phyloP scores from a whole-genome alignment of 2,797 vertebrate genomes.

The Buceros bicornis region DNA sequence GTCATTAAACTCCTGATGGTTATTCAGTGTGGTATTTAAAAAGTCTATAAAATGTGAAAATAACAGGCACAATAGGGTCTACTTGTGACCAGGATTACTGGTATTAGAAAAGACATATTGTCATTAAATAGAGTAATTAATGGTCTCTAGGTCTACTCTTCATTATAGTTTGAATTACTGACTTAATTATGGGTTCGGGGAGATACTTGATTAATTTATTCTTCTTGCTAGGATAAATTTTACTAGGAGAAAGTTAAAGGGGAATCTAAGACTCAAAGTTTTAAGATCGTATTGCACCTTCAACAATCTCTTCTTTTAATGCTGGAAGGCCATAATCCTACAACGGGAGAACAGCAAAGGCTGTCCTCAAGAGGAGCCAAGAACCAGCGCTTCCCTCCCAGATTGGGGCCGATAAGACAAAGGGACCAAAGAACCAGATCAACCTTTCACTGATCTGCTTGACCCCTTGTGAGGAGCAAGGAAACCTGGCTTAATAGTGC shows the following conservation, averaged over 20 bases:
- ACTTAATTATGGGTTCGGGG: background rate
- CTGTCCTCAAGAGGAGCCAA: background rate
- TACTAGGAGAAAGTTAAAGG: background rate
- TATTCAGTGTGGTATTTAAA: too few relatives aligned
- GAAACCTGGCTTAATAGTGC: background rate
- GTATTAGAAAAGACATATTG: background rate
- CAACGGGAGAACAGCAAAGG: background rate
- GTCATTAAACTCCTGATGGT: background rate
- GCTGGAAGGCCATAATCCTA: background rate
- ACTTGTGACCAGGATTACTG: background rate
- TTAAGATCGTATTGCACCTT: background rate
- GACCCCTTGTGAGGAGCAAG: accelerated
- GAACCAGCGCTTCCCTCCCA: background rate
- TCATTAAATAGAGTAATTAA: background rate
- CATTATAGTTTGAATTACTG: background rate
- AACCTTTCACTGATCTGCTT: background rate
- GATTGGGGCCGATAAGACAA: background rate
- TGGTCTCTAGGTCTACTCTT: background rate
- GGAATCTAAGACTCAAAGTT: background rate
- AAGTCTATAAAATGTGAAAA: background rate
- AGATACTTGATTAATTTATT: background rate
- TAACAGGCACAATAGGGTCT: background rate
- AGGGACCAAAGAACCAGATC: background rate
- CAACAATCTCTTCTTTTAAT: background rate
- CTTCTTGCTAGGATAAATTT: background rate